A percentile compares a stretch with the other conserved stretches of the same genome.
Evolutionary conservation across 2,113 vertebrate genomes (phyloP).

Genomic region (Passer montanus): DNA sequence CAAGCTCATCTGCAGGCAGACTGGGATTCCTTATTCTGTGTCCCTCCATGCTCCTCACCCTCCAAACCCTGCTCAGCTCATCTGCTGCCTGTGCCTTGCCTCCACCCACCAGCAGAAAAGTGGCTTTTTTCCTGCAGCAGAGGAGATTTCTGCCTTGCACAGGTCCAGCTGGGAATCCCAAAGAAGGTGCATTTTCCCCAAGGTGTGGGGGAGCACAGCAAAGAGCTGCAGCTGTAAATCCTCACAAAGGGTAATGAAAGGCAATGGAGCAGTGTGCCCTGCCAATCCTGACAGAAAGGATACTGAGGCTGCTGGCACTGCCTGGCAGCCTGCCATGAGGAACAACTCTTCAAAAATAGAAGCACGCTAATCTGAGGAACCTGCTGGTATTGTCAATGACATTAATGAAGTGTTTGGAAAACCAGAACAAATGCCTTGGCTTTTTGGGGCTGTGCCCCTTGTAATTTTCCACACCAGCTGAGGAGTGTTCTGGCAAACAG

Average conservation of each 20-base stretch:
- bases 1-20: neutral
- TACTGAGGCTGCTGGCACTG: neutral
- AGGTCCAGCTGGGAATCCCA: neutral
- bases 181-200: neutral
- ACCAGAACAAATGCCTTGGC: neutral
- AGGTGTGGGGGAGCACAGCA: neutral
- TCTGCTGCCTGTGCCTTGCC: neutral
- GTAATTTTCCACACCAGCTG: neutral
- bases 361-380: conserved; percentile 53
- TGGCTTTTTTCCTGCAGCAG: neutral
- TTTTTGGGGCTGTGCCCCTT: neutral
- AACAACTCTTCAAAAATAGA: conserved; percentile 70
- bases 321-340: neutral
- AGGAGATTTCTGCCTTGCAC: neutral
- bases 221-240: neutral
- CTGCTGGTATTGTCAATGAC: conserved; percentile 49
- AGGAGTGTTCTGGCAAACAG: fast-evolving
- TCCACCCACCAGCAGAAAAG: neutral
- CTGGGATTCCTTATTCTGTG: neutral
- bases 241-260: neutral
- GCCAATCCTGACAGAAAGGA: conserved; percentile 54
- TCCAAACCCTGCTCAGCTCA: neutral
- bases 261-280: conserved; percentile 21
- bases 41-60: neutral
- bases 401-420: conserved; percentile 45